These are phyloP conservation scores for Terrapene triunguis DNA, from an alignment of 2,113 vertebrate genomes.

Conservation along the genomic window DNA sequence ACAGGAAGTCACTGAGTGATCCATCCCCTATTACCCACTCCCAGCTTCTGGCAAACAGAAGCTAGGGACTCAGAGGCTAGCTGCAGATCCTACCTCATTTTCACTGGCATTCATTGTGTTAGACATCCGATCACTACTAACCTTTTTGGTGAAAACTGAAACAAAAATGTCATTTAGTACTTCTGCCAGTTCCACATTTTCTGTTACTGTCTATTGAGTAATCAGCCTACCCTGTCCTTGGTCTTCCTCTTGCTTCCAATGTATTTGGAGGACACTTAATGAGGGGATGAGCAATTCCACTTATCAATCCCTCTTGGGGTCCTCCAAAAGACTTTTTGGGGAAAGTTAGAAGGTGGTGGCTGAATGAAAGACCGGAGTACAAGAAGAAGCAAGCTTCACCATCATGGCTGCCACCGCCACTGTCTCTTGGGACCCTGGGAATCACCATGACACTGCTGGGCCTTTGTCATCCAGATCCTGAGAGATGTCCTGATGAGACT, in stretches of 20 bases:
- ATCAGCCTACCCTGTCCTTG: neutral
- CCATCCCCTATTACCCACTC: neutral
- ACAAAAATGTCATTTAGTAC: neutral
- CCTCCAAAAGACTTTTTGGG: neutral
- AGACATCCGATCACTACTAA: neutral
- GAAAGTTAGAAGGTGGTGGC: neutral
- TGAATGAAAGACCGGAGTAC: neutral
- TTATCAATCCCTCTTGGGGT: neutral
- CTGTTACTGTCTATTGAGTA: neutral
- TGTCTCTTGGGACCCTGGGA: neutral
- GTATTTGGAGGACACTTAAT: neutral
- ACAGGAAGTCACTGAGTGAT: neutral
- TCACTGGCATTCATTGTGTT: neutral
- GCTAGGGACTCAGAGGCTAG: neutral
- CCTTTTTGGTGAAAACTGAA: neutral
- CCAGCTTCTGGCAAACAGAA: neutral
- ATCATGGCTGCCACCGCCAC: neutral
- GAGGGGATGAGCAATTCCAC: neutral
- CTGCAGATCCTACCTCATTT: neutral
- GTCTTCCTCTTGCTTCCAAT: neutral
- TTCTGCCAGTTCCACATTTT: neutral
- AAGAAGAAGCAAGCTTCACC: neutral
- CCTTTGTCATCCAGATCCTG: neutral
- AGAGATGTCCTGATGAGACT: neutral
- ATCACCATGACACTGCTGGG: neutral